Evolutionary conservation across 2,797 vertebrate species (phyloP).

Genomic region (Crocodylus rhombifer): DNA sequence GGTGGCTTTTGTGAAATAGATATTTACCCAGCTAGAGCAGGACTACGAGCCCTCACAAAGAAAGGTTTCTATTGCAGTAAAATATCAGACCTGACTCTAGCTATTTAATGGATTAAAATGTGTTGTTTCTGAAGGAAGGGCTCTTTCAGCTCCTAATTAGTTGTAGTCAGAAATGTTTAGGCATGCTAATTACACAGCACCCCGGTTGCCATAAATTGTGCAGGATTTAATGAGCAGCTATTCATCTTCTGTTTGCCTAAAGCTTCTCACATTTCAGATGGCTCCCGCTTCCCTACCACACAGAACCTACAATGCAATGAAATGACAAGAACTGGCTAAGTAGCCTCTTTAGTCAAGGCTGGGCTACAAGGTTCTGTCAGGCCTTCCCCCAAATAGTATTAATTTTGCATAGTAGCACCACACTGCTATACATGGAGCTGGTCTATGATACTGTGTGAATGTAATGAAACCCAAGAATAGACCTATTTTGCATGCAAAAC

Average conservation of each 20-base stretch:
- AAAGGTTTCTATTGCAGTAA: constrained; percentile 32
- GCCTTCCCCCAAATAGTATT: not conserved
- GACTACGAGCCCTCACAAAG: constrained; percentile 26
- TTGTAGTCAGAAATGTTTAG: constrained; percentile 69
- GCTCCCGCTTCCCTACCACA: not conserved
- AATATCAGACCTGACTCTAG: constrained; percentile 46
- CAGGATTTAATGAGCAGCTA: constrained; percentile 66
- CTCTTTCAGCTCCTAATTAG: constrained; percentile 73
- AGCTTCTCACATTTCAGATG: constrained; percentile 56
- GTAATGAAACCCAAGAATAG: not conserved
- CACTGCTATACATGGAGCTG: not conserved
- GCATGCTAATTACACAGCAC: constrained; percentile 72
- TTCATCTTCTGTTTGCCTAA: constrained; percentile 66
- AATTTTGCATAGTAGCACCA: not conserved
- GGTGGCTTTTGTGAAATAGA: constrained; percentile 35
- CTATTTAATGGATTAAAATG: constrained; percentile 55
- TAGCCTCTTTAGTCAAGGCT: not conserved
- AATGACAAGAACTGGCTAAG: not conserved
- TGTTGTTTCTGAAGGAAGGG: constrained; percentile 62
- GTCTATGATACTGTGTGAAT: not conserved
- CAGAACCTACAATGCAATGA: constrained; percentile 42
- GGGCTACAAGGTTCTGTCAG: fast-evolving
- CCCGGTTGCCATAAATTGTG: constrained; percentile 65
- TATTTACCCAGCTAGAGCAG: not conserved
- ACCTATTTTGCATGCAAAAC: not conserved